Base-by-base conservation (phyloP, 2,113 vertebrate genomes). In the Probosciger aterrimus region DNA sequence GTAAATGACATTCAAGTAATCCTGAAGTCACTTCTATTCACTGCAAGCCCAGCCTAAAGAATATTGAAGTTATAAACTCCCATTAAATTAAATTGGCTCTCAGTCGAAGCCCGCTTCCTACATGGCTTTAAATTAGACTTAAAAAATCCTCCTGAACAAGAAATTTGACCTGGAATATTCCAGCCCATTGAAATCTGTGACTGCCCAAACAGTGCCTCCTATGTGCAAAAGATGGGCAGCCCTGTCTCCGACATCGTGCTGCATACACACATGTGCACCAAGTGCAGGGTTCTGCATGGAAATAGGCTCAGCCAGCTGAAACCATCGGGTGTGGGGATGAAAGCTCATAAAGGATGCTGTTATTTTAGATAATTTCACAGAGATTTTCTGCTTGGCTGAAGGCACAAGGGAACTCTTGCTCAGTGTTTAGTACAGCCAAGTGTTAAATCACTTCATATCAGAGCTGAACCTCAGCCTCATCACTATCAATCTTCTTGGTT, bases 331-430 rank as follows among this genome's bases (percentile, higher is more conserved):
- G 90, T 9, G 49, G 95, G 97, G 97, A 97, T 98, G 98, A 98
- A 98, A 98, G 98, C 97, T 98, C 97, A 95, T 97, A 90, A 98
- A 98, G 96, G 98, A 97, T 97, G 95, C 96, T 41, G 53, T 98
- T 97, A 95, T 98, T 83, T 97, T 97, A 98, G 98, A 97, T 98
- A 98, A 98, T 98, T 98, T 98, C 96, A 88, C 95, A 93, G 97
- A 97, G 97, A 98, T 98, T 98, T 99, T 98, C 98, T 97, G 98
- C 98, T 98, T 93, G 96, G 96, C 91, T 97, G 97, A 96, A 98
- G 96, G 98, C 98, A 98, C 97, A 98, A 98, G 98, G 97, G 98
- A 97, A 96, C 92, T 96, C 95, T 96, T 39, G 9, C 82, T 93
- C 3, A 0, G 39, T 73, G 71, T 96, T 96, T 95, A 92, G 92